Base-by-base conservation (phyloP, 2,797 vertebrate species). In the Telmatherina bonti region DNA sequence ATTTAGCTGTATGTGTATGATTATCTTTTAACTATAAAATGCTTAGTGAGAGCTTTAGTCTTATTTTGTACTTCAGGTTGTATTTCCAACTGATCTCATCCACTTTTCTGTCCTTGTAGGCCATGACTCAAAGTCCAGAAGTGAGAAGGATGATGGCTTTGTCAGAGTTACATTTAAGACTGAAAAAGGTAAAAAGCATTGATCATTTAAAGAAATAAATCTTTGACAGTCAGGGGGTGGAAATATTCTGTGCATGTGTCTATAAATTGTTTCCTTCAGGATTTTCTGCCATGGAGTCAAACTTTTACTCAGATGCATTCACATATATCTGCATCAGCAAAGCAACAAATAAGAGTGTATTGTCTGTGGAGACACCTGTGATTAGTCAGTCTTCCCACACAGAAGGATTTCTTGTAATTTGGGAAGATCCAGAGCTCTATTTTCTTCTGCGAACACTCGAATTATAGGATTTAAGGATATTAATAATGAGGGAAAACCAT, bases 151-250 rank as follows among this genome's bases (percentile, higher is more conserved):
- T 0, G 97, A 98, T 24, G 97, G 96, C 38, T 99, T 98, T 73
- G 96, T 99, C 69, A 94, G 96, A 58, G 96, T 99, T 82, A 97
- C 95, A 51, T 96, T 99, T 76, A 98, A 96, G 93, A 95, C 93
- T 2, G 96, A 97, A 77, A 97, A 95, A 96, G 97, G 98, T 98
- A 87, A 64, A 65, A n/a, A 7, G 38, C 35, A 0, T 36, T 36
- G 18, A 18, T 24, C 1, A 31, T 47, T 22, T 22, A n/a, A n/a
- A n/a, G n/a, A n/a, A n/a, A 31, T 36, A 61, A 7, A 1, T 22
- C 10, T 7, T 5, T 15, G 5, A 58, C 2, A 24, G 13, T 24
- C 36, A 26, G 26, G 15, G 18, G 18, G 18, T 7, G 16, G 43
- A 45, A 5, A 20, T 8, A 8, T 18, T 8, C 16, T n/a, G 6